Base-by-base conservation (phyloP, 2,797 vertebrate genomes). In the Gymnoscopelus microlampas region DNA sequence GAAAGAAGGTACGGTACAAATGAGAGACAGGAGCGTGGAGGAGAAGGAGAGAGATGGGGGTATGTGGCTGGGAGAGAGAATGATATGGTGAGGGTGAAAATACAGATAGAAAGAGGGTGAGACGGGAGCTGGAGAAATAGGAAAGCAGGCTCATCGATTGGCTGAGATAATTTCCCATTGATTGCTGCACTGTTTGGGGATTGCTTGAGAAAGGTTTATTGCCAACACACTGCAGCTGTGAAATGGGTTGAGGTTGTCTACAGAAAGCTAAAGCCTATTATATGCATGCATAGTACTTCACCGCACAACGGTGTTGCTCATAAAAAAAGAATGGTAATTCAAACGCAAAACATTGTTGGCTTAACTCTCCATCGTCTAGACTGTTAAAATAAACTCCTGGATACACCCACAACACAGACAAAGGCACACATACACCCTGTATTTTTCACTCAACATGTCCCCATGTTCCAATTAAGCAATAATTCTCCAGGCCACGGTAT, bases 161-260 rank as follows among this genome's bases (percentile, higher is more conserved):
- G 83, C 87, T 85, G 82, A 91, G 91, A 95, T 94, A 90, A 93
- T 94, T 94, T 93, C 85, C 90, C 93, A 94, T 94, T 94, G 93
- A 94, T 94, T 92, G 92, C 88, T 90, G 87, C 91, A 89, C 91
- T 93, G 92, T 90, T 93, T 91, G 89, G 91, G 91, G 90, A 91
- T 88, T 91, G 92, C 91, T 87, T 77, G 84, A 88, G 92, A 91
- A 89, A 90, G 91, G 92, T 94, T 95, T 95, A 94, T 94, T 92
- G 91, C 87, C 89, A 90, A 87, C 89, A 88, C 72, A 84, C 87
- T 91, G 91, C 91, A 93, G 89, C 89, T 84, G 87, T 93, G 91
- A 92, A 93, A 92, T 88, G 87, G 87, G 84, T 73, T 84, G 86
- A 88, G 87, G 87, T 87, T 88, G 88, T 90, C 89, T 89, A 77